Base-by-base conservation (phyloP, 2,797 vertebrate species). In the Gastrophryne carolinensis region DNA sequence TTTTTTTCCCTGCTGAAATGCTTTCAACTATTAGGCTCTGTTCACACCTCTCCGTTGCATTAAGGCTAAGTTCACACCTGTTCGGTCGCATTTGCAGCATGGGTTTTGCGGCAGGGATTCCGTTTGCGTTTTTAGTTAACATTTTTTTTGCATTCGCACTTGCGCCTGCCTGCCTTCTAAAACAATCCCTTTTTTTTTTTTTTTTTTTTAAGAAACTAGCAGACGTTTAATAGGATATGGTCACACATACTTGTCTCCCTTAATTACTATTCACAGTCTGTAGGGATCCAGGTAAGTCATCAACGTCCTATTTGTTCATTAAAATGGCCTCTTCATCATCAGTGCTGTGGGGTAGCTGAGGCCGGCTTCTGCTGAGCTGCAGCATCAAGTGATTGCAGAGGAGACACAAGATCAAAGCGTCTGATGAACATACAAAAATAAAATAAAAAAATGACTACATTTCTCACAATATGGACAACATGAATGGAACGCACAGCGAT, bases 401-500 rank as follows among this genome's bases (percentile, higher is more conserved):
- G 34, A 15, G 19, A 12, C 39, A 37, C 10, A 21, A 50, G 10
- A 50, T 41, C 34, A 5, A n/a, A n/a, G n/a, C n/a, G n/a, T n/a
- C 7, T 13, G 41, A 47, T 24, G 12, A 64, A 26, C 44, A 11
- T 37, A 63, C 32, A 19, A 56, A 57, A 53, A 41, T 21, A 52
- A 52, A 19, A 54, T 13, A 39, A 53, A 44, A 65, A 65, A 57
- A 47, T 35, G n/a, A n/a, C n/a, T 34, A 60, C 13, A 30, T 34
- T 29, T 21, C 9, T 60, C 61, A 72, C 75, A 50, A 47, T 49
- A 61, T 54, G 26, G 72, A 52, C 34, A 72, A 29, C 47, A 53
- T 19, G 23, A 37, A 47, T 41, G 61, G 27, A 65, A 52, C 30
- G 39, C 39, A 47, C 17, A 44, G 53, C 7, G 30, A 10, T 21